A percentile compares a stretch with the other conserved stretches of the same genome.
Evolutionary conservation across 2,113 vertebrate species (phyloP).

Genomic region (Prunella himalayana): DNA sequence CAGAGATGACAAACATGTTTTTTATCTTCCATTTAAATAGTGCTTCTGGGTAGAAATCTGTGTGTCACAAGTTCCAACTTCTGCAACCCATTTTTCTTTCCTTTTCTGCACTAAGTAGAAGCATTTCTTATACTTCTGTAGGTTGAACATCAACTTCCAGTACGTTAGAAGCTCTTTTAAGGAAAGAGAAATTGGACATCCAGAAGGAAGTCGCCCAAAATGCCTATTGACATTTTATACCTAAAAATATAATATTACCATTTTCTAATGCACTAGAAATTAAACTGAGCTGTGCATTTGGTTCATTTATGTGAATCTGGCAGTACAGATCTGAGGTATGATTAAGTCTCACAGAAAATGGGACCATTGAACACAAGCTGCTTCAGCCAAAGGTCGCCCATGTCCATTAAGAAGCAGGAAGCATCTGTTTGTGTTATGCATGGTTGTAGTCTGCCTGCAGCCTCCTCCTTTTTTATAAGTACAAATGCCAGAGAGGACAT

Average conservation of each 20-base stretch:
- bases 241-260: conserved; percentile 39
- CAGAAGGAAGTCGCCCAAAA: conserved; percentile 33
- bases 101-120: background rate
- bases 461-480: background rate
- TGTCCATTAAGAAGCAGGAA: conserved; percentile 57
- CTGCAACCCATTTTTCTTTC: background rate
- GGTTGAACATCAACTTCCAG: conserved; percentile 10
- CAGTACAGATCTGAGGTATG: conserved; percentile 10
- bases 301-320: conserved; percentile 20
- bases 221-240: conserved; percentile 39
- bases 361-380: conserved; percentile 7
- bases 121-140: background rate
- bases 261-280: conserved; percentile 17
- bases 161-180: conserved; percentile 9
- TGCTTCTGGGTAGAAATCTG: background rate
- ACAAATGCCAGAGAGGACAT: conserved; percentile 11
- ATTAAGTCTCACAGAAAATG: conserved; percentile 39
- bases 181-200: background rate
- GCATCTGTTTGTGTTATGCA: conserved; percentile 43
- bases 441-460: conserved; percentile 28
- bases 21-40: conserved; percentile 21
- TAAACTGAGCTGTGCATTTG: conserved; percentile 10
- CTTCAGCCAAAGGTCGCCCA: conserved; percentile 24
- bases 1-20: background rate
- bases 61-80: background rate